These are phyloP conservation scores for Nebria ingens DNA, from an alignment of 1,140 invertebrate genomes.

Conservation along the genomic window DNA sequence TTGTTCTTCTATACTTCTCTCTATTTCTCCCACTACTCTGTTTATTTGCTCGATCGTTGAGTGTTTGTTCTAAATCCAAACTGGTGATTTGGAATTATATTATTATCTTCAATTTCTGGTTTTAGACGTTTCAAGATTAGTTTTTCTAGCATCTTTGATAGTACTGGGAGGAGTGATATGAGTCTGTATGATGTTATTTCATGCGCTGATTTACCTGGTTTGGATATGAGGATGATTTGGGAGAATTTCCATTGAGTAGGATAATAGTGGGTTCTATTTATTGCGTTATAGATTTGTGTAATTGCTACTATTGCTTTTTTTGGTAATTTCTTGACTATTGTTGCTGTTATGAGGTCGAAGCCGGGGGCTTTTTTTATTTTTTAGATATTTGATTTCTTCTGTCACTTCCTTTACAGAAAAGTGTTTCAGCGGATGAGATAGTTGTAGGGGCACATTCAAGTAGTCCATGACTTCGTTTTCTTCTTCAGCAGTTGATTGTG, in stretches of 20 bases:
- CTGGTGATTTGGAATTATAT: slow-evolving; percentile 17
- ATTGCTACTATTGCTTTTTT: slow-evolving; percentile 16
- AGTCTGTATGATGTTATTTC: slow-evolving; percentile 16
- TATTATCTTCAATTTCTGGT: neutral
- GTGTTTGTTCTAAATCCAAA: slow-evolving; percentile 21
- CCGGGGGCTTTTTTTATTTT: slow-evolving; percentile 18
- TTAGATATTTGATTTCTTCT: slow-evolving; percentile 7
- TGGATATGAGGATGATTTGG: slow-evolving; percentile 18
- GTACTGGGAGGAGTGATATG: slow-evolving; percentile 18
- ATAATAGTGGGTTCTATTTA: slow-evolving; percentile 9
- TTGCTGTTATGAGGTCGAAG: slow-evolving; percentile 18
- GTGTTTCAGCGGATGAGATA: neutral
- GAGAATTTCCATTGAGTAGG: slow-evolving; percentile 17
- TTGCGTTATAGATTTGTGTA: slow-evolving; percentile 13
- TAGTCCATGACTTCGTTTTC: neutral
- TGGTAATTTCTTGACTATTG: slow-evolving; percentile 18
- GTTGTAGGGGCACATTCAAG: neutral
- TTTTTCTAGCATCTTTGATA: slow-evolving; percentile 20
- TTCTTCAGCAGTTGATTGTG: neutral
- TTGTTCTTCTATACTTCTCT: slow-evolving; percentile 8
- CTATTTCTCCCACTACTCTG: slow-evolving; percentile 14
- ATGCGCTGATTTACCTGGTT: slow-evolving; percentile 19
- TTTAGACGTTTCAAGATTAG: slow-evolving; percentile 17
- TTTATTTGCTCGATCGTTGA: slow-evolving; percentile 16
- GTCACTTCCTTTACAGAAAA: slow-evolving; percentile 3